Evolutionary conservation across 2,888 invertebrate species (phyloP).

Genomic region (Carterocephalus palaemon): DNA sequence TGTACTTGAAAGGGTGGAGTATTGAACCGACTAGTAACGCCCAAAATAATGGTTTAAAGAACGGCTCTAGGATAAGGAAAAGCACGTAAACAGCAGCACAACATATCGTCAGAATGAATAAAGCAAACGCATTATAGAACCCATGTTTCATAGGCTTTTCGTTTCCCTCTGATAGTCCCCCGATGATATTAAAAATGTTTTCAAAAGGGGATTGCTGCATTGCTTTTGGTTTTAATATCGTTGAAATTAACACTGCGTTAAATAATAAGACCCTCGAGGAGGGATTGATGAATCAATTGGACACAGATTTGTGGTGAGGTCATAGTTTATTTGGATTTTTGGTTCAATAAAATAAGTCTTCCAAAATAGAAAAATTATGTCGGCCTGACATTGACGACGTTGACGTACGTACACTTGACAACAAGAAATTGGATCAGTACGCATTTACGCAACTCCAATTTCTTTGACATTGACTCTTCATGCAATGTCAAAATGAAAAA

Average conservation of each 20-base stretch:
- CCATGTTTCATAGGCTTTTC: conserved; percentile 95
- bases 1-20: conserved; percentile 95
- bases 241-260: neutral
- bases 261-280: conserved; percentile 31
- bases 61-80: conserved; percentile 92
- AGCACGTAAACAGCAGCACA: conserved; percentile 86
- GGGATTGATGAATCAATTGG: conserved; percentile 40
- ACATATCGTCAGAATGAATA: conserved; percentile 84
- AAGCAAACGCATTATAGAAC: conserved; percentile 92
- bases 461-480: no score
- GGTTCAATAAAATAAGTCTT: no score
- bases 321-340: conserved; percentile 29
- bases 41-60: conserved; percentile 96
- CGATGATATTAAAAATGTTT: conserved; percentile 83
- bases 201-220: conserved; percentile 81
- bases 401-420: no score
- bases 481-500: no score
- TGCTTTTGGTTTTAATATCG: conserved; percentile 26
- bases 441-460: no score
- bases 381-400: no score
- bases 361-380: no score
- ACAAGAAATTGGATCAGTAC: no score
- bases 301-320: conserved; percentile 28
- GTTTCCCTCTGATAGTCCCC: conserved; percentile 85
- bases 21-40: conserved; percentile 97